phyloP scores from a whole-genome alignment of 1,140 invertebrate genomes.

The Ylistrum balloti region DNA sequence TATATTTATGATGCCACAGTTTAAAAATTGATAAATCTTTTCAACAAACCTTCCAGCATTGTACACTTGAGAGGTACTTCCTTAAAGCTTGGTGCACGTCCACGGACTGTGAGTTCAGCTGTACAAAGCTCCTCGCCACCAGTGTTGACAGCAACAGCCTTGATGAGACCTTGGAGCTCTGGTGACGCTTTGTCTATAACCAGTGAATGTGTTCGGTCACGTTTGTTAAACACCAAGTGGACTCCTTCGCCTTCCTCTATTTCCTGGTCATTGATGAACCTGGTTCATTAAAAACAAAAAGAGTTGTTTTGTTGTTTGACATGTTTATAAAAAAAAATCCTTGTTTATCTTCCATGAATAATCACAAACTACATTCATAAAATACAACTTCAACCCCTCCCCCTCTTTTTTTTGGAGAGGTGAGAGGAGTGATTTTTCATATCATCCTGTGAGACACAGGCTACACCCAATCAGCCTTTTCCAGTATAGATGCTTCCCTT shows the following conservation, averaged over 20 bases:
- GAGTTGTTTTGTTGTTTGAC: not conserved
- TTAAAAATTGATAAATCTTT: not conserved
- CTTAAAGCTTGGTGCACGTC: slow-evolving; percentile 78
- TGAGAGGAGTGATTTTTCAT: too few species aligned
- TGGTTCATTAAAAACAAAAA: slow-evolving; percentile 46
- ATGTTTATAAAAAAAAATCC: too few species aligned
- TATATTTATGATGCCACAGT: too few species aligned
- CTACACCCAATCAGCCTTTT: too few species aligned
- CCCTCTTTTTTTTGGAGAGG: too few species aligned
- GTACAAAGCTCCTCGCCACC: slow-evolving; percentile 77
- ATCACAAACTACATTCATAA: too few species aligned
- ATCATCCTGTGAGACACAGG: too few species aligned
- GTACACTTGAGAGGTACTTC: slow-evolving; percentile 81
- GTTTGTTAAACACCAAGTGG: slow-evolving; percentile 73
- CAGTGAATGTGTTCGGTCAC: slow-evolving; percentile 74
- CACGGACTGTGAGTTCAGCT: slow-evolving; percentile 77
- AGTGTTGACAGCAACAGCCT: slow-evolving; percentile 78
- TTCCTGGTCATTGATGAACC: slow-evolving; percentile 79
- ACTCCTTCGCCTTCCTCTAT: slow-evolving; percentile 76
- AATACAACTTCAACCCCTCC: too few species aligned
- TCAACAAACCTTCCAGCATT: slow-evolving; percentile 77
- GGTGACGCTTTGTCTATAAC: slow-evolving; percentile 73
- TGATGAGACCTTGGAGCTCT: slow-evolving; percentile 75
- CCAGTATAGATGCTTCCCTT: too few species aligned
- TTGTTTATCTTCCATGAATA: too few species aligned